phyloP scores from a whole-genome alignment of 2,888 invertebrate genomes.

The Ptilodon capucinus region DNA sequence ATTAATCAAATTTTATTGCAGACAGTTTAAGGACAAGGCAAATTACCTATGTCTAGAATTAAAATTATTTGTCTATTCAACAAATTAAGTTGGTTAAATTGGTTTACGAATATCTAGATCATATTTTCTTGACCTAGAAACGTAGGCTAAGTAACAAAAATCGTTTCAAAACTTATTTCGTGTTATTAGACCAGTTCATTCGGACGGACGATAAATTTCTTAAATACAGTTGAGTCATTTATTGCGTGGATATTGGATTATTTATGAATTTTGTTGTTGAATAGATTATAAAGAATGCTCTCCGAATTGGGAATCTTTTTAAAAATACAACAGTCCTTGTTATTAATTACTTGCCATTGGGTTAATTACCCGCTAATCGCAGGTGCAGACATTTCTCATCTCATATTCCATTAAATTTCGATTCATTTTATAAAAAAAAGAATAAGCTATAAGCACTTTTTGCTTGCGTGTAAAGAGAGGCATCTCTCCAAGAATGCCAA shows the following conservation, averaged over 20 bases:
- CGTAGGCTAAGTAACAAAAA: background rate
- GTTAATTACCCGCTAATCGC: no score
- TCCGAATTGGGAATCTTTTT: background rate
- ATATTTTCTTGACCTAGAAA: slow-evolving; percentile 6
- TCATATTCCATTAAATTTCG: no score
- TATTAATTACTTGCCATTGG: no score
- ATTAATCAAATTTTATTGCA: background rate
- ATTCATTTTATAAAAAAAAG: no score
- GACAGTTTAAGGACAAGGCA: background rate
- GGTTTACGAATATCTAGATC: slow-evolving; percentile 8
- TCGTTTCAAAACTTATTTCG: background rate
- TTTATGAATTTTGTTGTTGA: background rate
- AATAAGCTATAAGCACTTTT: no score
- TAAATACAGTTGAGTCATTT: background rate
- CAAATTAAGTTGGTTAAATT: slow-evolving; percentile 7
- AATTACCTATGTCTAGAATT: background rate
- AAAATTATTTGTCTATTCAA: background rate
- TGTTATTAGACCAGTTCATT: background rate
- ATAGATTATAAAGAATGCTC: background rate
- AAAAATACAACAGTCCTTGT: background rate
- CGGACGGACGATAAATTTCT: background rate
- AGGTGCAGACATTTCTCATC: no score
- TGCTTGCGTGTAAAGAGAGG: no score
- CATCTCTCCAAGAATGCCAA: no score
- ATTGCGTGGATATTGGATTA: background rate